phyloP scores from a whole-genome alignment of 2,797 vertebrate species.

The Denticeps clupeoides region DNA sequence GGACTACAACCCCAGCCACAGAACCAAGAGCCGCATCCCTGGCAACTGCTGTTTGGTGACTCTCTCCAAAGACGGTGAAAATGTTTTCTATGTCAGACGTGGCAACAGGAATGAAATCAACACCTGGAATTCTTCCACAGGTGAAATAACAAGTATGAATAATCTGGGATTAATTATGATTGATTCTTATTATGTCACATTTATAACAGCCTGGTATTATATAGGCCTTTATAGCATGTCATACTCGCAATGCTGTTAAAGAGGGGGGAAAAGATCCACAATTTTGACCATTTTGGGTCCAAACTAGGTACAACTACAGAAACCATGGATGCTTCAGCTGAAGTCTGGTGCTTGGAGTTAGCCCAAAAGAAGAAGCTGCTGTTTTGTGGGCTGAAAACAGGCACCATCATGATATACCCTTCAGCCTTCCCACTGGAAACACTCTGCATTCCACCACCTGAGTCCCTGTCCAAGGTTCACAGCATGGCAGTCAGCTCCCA shows the following conservation, averaged over 20 bases:
- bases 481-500: conserved; percentile 41
- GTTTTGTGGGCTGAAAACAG: conserved; percentile 56
- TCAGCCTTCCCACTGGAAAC: conserved; percentile 54
- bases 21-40: conserved; percentile 39
- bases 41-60: conserved; percentile 44
- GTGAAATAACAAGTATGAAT: conserved; percentile 35
- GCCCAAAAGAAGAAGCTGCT: conserved; percentile 60
- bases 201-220: no score
- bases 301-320: conserved; percentile 46
- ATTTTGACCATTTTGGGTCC: background rate
- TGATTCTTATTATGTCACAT: no score
- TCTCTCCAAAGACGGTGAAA: conserved; percentile 45
- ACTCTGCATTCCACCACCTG: conserved; percentile 61
- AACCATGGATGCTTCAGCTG: conserved; percentile 41
- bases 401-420: conserved; percentile 66
- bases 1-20: conserved; percentile 37
- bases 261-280: no score
- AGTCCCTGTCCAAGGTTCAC: conserved; percentile 44
- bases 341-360: conserved; percentile 61
- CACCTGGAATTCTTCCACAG: conserved; percentile 60
- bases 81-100: conserved; percentile 54
- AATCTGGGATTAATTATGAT: no score
- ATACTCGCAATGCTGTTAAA: no score
- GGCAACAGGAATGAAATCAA: conserved; percentile 54
- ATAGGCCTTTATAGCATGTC: no score